A percentile compares a stretch with the other conserved stretches of the same genome.
These are phyloP conservation scores for Melanostigma gelatinosum DNA, from an alignment of 2,113 vertebrate genomes.

Conservation along the genomic window DNA sequence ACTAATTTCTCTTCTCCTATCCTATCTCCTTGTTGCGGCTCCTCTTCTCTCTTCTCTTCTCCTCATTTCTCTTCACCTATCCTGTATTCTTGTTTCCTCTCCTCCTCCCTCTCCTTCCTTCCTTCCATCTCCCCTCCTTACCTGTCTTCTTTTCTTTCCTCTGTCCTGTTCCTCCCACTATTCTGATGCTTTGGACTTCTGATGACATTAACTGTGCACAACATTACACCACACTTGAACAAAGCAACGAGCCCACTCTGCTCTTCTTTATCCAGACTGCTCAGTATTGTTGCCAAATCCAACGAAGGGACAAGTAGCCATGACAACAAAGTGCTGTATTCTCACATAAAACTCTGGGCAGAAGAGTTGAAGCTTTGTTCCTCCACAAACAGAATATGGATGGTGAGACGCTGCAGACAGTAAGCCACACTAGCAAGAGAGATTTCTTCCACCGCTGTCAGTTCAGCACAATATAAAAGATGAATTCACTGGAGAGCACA, in stretches of 20 bases:
- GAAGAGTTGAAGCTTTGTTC: slow-evolving; percentile 43
- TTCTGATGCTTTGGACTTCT: neutral
- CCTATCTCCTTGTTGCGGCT: no score
- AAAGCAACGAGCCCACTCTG: neutral
- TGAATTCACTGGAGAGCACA: slow-evolving; percentile 24
- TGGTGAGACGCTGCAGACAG: slow-evolving; percentile 38
- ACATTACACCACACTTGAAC: neutral
- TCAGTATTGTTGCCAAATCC: slow-evolving; percentile 15
- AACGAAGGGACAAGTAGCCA: slow-evolving; percentile 4
- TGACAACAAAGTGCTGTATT: slow-evolving; percentile 49
- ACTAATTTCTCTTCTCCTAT: neutral
- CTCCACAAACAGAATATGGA: slow-evolving; percentile 40
- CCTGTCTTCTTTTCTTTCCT: neutral
- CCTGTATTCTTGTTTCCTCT: neutral
- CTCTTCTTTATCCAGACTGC: slow-evolving; percentile 2
- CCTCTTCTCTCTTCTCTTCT: neutral
- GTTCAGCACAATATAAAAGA: slow-evolving; percentile 35
- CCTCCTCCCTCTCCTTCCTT: neutral
- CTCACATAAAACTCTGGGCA: slow-evolving; percentile 14
- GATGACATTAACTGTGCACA: neutral
- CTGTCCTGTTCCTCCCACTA: neutral
- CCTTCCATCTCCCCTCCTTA: neutral
- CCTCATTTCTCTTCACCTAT: no score
- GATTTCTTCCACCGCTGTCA: slow-evolving; percentile 46
- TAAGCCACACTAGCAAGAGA: slow-evolving; percentile 31